Base-by-base conservation (phyloP, 2,797 vertebrate species). In the Melanotaenia parkinsoni region DNA sequence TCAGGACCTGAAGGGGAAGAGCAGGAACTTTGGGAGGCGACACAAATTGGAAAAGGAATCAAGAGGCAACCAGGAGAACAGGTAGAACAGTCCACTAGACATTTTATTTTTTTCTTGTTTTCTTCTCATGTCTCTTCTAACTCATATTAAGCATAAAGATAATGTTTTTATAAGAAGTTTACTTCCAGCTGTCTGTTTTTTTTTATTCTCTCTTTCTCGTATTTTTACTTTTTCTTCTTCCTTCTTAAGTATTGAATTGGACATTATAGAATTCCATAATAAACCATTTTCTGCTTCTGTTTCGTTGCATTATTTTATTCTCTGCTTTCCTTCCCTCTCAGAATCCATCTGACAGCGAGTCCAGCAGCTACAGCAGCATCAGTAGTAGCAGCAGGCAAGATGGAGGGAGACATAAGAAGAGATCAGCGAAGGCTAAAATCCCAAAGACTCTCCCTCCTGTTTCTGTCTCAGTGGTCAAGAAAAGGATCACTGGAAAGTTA, bases 1-100 rank as follows among this genome's bases (percentile, higher is more conserved):
- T 94, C 93, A 56, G 92, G 93, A 37, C 86, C 91, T 2, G 95
- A 93, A 38, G 91, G 92, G 30, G 94, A 96, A 74, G 95, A 95
- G 62, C 92, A 95, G 68, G 92, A 94, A 20, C 91, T 94, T 63
- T 99, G 97, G 98, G 97, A 97, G 87, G 94, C 96, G 62, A 97
- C 96, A 58, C 98, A 99, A 82, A 97, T 99, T 84, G 94, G 78
- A 65, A 98, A 98, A 91, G 96, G 95, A 20, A 79, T 98, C 71
- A 96, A 94, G 89, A 88, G 94, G 72, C 82, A 76, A 37, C 91
- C 96, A 88, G 95, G 91, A 18, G 82, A 86, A 68, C 91, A 85
- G 86, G 93, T 94, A 79, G 24, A 59, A 77, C 38, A 16, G 12
- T 26, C 22, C 32, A 65, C 47, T 22, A 3, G 40, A 60, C 14